Percentiles rank a stretch among this genome's conserved stretches.
phyloP scores from a whole-genome alignment of 1,140 invertebrate genomes.

The Batillaria attramentaria region DNA sequence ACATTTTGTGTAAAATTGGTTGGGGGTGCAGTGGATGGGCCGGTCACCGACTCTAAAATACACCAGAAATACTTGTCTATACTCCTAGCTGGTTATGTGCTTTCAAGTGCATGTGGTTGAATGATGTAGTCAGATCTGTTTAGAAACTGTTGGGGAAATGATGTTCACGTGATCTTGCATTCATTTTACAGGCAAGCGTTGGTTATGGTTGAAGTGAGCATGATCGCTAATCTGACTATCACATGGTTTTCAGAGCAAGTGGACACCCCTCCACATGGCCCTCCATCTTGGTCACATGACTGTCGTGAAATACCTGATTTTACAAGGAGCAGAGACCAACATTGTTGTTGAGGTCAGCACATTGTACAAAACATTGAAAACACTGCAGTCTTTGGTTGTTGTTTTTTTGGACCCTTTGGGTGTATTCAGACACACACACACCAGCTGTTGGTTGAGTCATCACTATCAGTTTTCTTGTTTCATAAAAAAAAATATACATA shows the following conservation, averaged over 20 bases:
- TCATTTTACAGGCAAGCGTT: too few species aligned
- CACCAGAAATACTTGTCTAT: too few species aligned
- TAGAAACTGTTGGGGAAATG: too few species aligned
- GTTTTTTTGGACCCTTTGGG: neutral
- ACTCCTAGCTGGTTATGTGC: too few species aligned
- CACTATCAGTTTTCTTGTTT: neutral
- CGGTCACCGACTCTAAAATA: too few species aligned
- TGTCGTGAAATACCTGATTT: conserved; percentile 41
- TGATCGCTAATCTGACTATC: too few species aligned
- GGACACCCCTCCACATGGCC: conserved; percentile 43
- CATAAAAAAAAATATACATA: neutral
- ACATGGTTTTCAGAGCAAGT: conserved; percentile 28
- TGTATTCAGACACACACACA: neutral
- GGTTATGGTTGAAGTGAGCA: too few species aligned
- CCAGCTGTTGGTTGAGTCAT: neutral
- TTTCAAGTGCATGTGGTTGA: too few species aligned
- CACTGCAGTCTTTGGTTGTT: neutral
- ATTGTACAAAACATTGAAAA: neutral
- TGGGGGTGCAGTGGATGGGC: too few species aligned
- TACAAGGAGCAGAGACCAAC: conserved; percentile 46
- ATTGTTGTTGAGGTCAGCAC: conserved; percentile 36
- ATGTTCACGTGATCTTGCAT: too few species aligned
- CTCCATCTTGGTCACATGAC: conserved; percentile 38
- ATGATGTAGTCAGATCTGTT: too few species aligned
- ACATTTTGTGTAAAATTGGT: too few species aligned